Evolutionary conservation across 2,113 vertebrate species (phyloP).

Genomic region (Elgaria multicarinata): DNA sequence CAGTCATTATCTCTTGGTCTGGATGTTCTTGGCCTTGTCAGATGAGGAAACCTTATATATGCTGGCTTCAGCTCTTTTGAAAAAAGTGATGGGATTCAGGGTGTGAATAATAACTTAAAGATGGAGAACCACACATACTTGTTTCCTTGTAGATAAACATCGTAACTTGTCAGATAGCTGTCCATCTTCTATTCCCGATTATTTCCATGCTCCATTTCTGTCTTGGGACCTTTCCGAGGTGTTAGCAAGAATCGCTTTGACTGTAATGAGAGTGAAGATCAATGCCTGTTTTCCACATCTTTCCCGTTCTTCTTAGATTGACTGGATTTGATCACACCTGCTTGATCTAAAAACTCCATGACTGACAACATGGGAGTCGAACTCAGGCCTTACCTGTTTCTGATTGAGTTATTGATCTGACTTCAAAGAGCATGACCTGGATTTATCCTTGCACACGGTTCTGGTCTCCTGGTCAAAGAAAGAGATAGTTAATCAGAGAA

Average conservation of each 20-base stretch:
- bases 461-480: constrained; percentile 40
- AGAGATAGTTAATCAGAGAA: constrained; percentile 56
- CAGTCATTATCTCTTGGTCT: neutral
- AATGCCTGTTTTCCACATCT: neutral
- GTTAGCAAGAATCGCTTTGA: neutral
- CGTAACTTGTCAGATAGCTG: neutral
- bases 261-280: constrained; percentile 28
- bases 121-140: neutral
- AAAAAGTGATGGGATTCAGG: too few relatives aligned
- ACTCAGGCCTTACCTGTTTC: constrained; percentile 37
- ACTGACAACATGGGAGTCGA: constrained; percentile 4
- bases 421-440: constrained; percentile 46
- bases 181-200: neutral
- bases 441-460: constrained; percentile 29
- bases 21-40: neutral
- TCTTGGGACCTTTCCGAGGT: neutral
- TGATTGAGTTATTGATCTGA: constrained; percentile 50
- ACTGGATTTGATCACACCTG: neutral
- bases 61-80: neutral
- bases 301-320: neutral
- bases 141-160: accelerated
- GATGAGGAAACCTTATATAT: neutral
- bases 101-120: constrained; percentile 1
- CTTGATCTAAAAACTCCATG: constrained; percentile 36
- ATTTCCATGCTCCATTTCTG: neutral